Evolutionary conservation across 1,140 invertebrate genomes (phyloP), one percentile per base, ranked within the genome.

Genomic region (silkworm (Bombyx mori)): DNA sequence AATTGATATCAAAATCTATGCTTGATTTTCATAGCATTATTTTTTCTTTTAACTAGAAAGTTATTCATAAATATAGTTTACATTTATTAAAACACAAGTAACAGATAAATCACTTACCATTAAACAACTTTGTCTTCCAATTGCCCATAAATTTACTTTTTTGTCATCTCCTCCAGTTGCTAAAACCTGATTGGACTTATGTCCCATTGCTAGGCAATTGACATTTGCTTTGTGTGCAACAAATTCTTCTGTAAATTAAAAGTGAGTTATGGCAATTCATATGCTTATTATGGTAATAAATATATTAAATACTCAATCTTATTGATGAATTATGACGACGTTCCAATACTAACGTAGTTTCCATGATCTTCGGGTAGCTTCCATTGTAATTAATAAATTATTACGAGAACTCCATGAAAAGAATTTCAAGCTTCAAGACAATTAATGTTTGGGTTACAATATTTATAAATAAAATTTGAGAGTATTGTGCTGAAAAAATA

Each of bases 81-180:
- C 26, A 35, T 35, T 35, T 35, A 35, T 35, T 35, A 35, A 3
- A 35, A 35, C 9, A 47, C 45, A 47, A 47, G 9, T 8, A 47
- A 12, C 12, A 47, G 8, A 8, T 51, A 52, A 42, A 2, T 35
- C 26, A 35, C 26, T 35, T 45, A 97, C 96, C 96, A 99, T 96
- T 76, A 99, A 96, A 89, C 97, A 98, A 75, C 95, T 96, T 69
- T 95, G 93, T 78, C 98, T 97, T 22, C 97, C 97, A 62, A 99
- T 94, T 3, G 97, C 97, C 97, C 97, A 99, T 63, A 99, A 84
- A 80, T 99, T 99, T 50, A 99, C 97, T 89, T 98, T 98, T 82
- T 97, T 96, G 88, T 99, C 98, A 83, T 98, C 96, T 64, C 98
- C 97, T 53, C 97, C 98, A 66, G 97, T 99, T 51, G 97, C 98